Conservation (phyloP, 1,140 invertebrate genomes). For the Drosophila micromelanica region DNA sequence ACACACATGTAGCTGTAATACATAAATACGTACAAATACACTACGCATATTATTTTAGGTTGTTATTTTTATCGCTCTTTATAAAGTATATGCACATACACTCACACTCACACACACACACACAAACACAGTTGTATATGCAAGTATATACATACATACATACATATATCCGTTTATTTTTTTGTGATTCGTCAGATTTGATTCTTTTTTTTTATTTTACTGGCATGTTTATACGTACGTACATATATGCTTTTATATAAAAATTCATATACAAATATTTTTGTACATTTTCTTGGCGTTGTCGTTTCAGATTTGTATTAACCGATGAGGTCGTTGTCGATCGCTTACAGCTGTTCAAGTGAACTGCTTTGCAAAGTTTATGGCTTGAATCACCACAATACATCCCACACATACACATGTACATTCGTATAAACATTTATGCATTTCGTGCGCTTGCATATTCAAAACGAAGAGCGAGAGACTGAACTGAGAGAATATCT, state of each 20-base stretch:
- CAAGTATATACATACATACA: slow-evolving; percentile 8
- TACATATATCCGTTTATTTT: slow-evolving; percentile 4
- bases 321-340: slow-evolving; percentile 68
- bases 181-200: slow-evolving; percentile 11
- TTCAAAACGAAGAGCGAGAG: slow-evolving; percentile 46
- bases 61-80: slow-evolving; percentile 50
- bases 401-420: slow-evolving; percentile 28
- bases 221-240: slow-evolving; percentile 5
- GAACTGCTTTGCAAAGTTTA: slow-evolving; percentile 72
- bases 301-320: slow-evolving; percentile 36
- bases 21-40: slow-evolving; percentile 52
- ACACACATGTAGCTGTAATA: slow-evolving; percentile 13
- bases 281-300: slow-evolving; percentile 26
- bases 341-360: slow-evolving; percentile 79
- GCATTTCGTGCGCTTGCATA: slow-evolving; percentile 51
- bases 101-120: not conserved
- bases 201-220: slow-evolving; percentile 5
- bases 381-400: slow-evolving; percentile 52
- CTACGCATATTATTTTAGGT: slow-evolving; percentile 72
- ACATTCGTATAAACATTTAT: slow-evolving; percentile 9
- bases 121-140: not conserved
- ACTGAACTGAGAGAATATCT: slow-evolving; percentile 38
- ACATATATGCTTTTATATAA: slow-evolving; percentile 28
- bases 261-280: slow-evolving; percentile 14
- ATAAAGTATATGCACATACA: slow-evolving; percentile 23